Conservation (phyloP, 2,888 invertebrate genomes). For the Cetonia aurata region DNA sequence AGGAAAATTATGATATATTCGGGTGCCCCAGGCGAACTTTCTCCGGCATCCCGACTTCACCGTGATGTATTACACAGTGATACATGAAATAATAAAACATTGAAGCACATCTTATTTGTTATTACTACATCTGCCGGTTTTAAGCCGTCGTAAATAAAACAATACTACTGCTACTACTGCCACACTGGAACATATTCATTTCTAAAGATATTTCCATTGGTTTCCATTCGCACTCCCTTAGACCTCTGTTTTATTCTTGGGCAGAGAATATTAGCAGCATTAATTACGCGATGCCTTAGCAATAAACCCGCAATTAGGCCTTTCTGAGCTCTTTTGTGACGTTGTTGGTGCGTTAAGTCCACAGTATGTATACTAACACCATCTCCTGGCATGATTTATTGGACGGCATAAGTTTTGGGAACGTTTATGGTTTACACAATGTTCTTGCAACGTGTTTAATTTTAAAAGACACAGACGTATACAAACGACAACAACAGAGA, state of each 20-base stretch:
- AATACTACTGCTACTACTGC: no score
- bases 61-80: no score
- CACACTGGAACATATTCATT: no score
- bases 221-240: background rate
- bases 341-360: background rate
- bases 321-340: slow-evolving; percentile 3
- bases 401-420: background rate
- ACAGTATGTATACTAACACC: background rate
- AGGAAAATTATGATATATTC: no score
- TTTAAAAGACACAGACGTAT: background rate
- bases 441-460: slow-evolving; percentile 8
- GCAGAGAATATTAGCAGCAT: slow-evolving; percentile 6
- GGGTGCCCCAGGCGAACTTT: no score
- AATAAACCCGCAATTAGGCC: slow-evolving; percentile 3
- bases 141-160: no score
- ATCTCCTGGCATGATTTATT: slow-evolving; percentile 1
- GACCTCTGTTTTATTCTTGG: slow-evolving; percentile 4
- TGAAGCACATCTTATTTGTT: no score
- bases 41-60: no score
- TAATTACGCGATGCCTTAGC: slow-evolving; percentile 10
- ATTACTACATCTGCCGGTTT: no score
- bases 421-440: background rate
- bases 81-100: no score
- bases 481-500: no score
- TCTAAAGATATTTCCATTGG: background rate